These are phyloP conservation scores for Colaptes auratus DNA, from an alignment of 2,113 vertebrate species.

Conservation along the genomic window DNA sequence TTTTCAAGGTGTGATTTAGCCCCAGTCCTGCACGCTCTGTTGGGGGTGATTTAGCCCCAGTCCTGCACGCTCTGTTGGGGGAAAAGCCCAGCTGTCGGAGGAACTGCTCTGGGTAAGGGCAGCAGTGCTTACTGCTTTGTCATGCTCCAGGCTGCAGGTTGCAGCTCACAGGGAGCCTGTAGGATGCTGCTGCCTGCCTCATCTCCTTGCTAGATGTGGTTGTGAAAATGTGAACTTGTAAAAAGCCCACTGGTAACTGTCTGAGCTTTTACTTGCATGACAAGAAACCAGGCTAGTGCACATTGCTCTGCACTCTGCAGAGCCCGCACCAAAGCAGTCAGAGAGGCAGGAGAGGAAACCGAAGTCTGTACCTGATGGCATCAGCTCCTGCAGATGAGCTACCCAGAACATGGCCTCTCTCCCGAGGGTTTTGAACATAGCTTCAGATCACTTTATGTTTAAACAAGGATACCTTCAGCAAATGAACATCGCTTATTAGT, in stretches of 20 bases:
- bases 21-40: background rate
- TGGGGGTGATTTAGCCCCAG: background rate
- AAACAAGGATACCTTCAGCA: background rate
- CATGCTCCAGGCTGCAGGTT: background rate
- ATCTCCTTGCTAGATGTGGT: background rate
- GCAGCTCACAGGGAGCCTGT: background rate
- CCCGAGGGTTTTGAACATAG: background rate
- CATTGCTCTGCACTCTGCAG: background rate
- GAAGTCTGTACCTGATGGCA: background rate
- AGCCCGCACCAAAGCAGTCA: background rate
- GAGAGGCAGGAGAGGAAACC: background rate
- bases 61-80: background rate
- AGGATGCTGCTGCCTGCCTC: background rate
- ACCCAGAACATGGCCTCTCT: background rate
- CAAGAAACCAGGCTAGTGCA: background rate
- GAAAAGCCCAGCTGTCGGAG: background rate
- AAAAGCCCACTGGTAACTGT: background rate
- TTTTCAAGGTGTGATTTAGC: background rate
- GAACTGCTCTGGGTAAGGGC: background rate
- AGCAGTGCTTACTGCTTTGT: background rate
- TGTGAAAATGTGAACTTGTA: background rate
- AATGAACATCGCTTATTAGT: background rate
- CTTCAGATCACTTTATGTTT: background rate
- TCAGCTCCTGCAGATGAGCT: background rate
- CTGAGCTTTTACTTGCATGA: background rate